Percentiles rank a stretch among this genome's conserved stretches.
Evolutionary conservation across 2,797 vertebrate species (phyloP).

Genomic region (Philypnodon macrostomus): DNA sequence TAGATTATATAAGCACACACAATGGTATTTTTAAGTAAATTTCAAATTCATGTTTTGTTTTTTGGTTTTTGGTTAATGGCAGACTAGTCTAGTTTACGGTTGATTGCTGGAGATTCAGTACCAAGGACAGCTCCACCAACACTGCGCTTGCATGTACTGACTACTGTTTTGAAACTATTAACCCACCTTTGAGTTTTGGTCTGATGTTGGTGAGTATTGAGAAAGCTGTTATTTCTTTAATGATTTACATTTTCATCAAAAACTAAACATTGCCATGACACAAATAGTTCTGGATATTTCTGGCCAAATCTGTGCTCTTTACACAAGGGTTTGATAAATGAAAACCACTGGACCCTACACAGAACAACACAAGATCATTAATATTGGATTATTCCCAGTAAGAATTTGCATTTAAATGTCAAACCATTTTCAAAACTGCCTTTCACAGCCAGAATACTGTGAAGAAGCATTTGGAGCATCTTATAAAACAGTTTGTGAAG

Average conservation of each 20-base stretch:
- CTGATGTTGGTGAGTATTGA: no score
- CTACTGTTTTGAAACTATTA: background rate
- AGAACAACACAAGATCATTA: background rate
- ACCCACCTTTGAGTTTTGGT: background rate
- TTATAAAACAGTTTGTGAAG: no score
- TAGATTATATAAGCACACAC: background rate
- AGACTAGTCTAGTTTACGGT: background rate
- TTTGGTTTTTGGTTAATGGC: slow-evolving; percentile 5
- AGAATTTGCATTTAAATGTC: slow-evolving; percentile 2
- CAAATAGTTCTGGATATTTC: no score
- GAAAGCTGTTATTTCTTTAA: no score
- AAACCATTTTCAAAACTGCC: background rate
- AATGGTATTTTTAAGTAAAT: background rate
- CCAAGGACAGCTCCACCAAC: slow-evolving; percentile 56
- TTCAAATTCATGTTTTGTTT: background rate
- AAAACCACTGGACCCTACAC: no score
- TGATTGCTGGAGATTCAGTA: slow-evolving; percentile 39
- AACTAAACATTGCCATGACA: no score
- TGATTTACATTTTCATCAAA: no score
- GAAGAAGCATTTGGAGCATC: no score
- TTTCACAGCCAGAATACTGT: background rate
- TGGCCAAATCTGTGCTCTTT: no score
- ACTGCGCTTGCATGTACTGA: background rate
- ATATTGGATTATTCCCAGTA: background rate
- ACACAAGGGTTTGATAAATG: no score